Base-by-base conservation (phyloP, 92 coral and sea anemone genomes). In the Porites evermanni region DNA sequence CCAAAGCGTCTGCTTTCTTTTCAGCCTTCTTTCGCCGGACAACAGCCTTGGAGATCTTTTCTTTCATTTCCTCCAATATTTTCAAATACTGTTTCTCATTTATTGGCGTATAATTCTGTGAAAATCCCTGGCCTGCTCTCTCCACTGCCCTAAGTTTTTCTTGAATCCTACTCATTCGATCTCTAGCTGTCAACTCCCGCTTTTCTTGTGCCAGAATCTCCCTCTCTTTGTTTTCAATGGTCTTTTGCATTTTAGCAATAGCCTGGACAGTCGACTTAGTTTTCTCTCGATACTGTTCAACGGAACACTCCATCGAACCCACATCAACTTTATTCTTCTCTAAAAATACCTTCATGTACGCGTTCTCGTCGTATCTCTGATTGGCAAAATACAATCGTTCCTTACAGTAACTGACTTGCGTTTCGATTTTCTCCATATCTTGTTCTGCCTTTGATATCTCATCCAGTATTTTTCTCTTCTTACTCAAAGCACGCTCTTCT, bases 281-380 rank as follows among this genome's bases (percentile, higher is more conserved):
- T 66, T 87, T 76, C 44, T 71, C 73, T 52, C 58, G 76, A 16
- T 65, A 53, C 52, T 80, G 58, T 20, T 73, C 75, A 88, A 85
- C 69, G 13, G 78, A 64, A 21, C 70, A 81, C 26, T 89, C 91
- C 67, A 85, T 72, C 16, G 93, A 68, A 4, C 83, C 87, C 12
- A 92, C 83, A 56, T 86, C 95, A 38, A 92, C 67, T 70, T 84
- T 77, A 68, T 92, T 86, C 32, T 74, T 73, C 82, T 92, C 91
- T 1, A 92, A 78, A 78, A 78, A 84, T 74, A 53, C 72, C 56
- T 88, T 85, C 86, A 70, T 81, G 47, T 89, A 82, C 0, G 85
- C 12, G 52, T 92, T 92, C 64, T 92, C 93, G 54, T 85, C 88
- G 77, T 64, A 26, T 69, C 95, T 82, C 73, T 86, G 82, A 51